Evolutionary conservation across 2,797 vertebrate species (phyloP).

Genomic region (Galago senegalensis): DNA sequence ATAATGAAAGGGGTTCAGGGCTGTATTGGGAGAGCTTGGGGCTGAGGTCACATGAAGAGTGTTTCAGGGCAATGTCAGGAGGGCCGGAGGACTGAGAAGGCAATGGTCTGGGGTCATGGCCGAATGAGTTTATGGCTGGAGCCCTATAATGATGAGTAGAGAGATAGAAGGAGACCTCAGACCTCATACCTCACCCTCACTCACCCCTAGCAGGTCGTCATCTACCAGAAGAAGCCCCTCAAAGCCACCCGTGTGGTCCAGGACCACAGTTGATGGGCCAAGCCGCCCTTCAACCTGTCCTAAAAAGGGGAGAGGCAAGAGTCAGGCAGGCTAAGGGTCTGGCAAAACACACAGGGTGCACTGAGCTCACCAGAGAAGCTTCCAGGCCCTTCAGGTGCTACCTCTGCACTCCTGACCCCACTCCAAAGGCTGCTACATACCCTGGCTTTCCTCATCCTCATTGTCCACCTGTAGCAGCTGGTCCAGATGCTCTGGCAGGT

Average conservation of each 20-base stretch:
- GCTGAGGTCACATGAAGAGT: neutral
- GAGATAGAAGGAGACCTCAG: neutral
- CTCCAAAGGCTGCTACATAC: conserved; percentile 83
- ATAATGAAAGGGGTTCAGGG: neutral
- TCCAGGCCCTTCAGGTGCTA: neutral
- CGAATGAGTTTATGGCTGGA: neutral
- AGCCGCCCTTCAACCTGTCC: conserved; percentile 95
- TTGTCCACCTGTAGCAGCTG: conserved; percentile 92
- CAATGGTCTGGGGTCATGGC: neutral
- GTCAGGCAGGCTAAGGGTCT: neutral
- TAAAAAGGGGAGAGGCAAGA: conserved; percentile 85
- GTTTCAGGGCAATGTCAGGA: neutral
- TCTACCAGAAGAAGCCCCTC: conserved; percentile 98
- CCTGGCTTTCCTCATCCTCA: conserved; percentile 90
- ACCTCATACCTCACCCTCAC: conserved; percentile 70
- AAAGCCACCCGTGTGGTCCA: conserved; percentile 98
- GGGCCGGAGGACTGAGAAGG: neutral
- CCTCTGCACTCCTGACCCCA: neutral
- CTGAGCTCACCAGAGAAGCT: neutral
- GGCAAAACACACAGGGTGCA: neutral
- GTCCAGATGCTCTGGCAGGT: conserved; percentile 94
- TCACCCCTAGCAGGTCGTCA: conserved; percentile 98
- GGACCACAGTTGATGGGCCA: conserved; percentile 95
- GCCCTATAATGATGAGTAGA: neutral
- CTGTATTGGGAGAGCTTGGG: neutral